phyloP scores from a whole-genome alignment of 2,113 vertebrate genomes.

The Bujurquina vittata region DNA sequence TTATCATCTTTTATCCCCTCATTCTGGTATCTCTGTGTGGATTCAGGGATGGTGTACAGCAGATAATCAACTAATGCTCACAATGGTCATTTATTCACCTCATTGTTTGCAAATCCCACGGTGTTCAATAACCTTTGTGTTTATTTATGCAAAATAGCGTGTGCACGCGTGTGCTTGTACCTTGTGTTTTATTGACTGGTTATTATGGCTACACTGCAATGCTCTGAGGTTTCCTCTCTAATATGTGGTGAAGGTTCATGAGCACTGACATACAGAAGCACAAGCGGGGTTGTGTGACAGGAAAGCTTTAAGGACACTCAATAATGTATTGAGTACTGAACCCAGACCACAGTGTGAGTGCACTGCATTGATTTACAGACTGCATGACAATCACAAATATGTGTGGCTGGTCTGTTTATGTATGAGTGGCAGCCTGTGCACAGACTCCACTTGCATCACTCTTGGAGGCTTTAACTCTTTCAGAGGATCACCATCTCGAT shows the following conservation, averaged over 20 bases:
- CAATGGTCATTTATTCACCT: constrained; percentile 48
- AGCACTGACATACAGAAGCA: constrained; percentile 33
- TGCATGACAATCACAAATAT: constrained; percentile 54
- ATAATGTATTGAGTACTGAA: constrained; percentile 66
- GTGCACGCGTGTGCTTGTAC: neutral
- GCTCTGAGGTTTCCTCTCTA: constrained; percentile 35
- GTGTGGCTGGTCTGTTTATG: constrained; percentile 11
- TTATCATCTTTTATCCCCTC: constrained; percentile 44
- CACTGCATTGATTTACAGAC: constrained; percentile 64
- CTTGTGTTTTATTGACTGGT: constrained; percentile 1
- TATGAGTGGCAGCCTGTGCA: neutral
- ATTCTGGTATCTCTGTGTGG: constrained; percentile 34
- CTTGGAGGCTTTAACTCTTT: neutral
- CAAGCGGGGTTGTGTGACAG: constrained; percentile 32
- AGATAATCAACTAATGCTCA: constrained; percentile 52
- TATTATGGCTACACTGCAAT: constrained; percentile 34
- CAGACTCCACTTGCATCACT: constrained; percentile 2
- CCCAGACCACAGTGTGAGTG: constrained; percentile 46
- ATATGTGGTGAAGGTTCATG: constrained; percentile 31
- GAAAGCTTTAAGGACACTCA: constrained; percentile 61
- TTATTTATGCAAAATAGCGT: constrained; percentile 21
- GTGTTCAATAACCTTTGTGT: constrained; percentile 50
- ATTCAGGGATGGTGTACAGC: constrained; percentile 22
- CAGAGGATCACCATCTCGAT: neutral
- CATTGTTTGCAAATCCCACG: constrained; percentile 31